These are phyloP conservation scores for Rhyacichthys aspro DNA, from an alignment of 2,797 vertebrate species.

Conservation along the genomic window DNA sequence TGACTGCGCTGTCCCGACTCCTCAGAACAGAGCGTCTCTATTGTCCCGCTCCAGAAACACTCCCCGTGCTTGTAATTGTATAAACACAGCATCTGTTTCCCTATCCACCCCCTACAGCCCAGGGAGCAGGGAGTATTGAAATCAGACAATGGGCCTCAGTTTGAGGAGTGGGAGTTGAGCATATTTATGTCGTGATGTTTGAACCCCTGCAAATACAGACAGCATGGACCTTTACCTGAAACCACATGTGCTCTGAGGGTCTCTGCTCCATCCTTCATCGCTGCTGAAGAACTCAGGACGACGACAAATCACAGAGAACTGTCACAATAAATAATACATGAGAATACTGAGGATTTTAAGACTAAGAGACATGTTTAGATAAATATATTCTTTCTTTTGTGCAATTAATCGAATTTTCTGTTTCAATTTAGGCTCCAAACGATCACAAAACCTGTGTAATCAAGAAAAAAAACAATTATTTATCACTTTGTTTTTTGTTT, in stretches of 20 bases:
- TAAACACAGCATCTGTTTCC: slow-evolving; percentile 79
- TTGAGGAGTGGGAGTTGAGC: slow-evolving; percentile 59
- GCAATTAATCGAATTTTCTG: no score
- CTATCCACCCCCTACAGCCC: slow-evolving; percentile 63
- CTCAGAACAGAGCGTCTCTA: slow-evolving; percentile 71
- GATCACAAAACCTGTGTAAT: no score
- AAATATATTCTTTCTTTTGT: no score
- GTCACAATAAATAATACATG: no score
- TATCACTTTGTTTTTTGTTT: no score
- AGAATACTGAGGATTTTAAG: no score
- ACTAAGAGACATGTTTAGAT: no score
- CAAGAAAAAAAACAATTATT: no score
- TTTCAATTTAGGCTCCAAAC: no score
- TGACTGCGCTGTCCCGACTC: slow-evolving; percentile 28
- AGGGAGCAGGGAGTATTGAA: slow-evolving; percentile 50
- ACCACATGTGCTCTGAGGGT: slow-evolving; percentile 47
- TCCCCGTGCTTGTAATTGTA: slow-evolving; percentile 77
- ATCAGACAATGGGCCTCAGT: slow-evolving; percentile 72
- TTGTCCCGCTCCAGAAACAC: slow-evolving; percentile 71
- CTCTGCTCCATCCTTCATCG: slow-evolving; percentile 2
- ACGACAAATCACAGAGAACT: no score
- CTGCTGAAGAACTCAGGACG: slow-evolving; percentile 2
- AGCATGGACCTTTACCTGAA: slow-evolving; percentile 55
- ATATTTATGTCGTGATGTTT: slow-evolving; percentile 71
- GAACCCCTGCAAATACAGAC: slow-evolving; percentile 52